A percentile compares a stretch with the other conserved stretches of the same genome.
phyloP scores from a whole-genome alignment of 2,888 invertebrate genomes.

The Plagiodera versicolora region DNA sequence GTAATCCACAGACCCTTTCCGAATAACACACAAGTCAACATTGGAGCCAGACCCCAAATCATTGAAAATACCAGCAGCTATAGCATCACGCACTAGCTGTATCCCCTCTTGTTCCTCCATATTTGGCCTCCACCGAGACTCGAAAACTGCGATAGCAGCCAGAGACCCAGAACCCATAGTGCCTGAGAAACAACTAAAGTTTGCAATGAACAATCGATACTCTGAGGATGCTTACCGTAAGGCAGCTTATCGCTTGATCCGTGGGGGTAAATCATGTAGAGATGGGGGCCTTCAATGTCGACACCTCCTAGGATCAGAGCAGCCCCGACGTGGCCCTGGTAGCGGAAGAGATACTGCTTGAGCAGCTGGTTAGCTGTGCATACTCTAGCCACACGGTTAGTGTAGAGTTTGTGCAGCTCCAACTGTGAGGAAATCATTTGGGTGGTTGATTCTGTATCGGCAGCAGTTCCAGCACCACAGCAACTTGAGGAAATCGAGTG shows the following conservation, averaged over 20 bases:
- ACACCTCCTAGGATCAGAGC: conserved; percentile 95
- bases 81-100: conserved; percentile 86
- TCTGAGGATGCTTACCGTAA: conserved; percentile 60
- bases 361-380: conserved; percentile 87
- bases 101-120: conserved; percentile 87
- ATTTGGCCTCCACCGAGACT: conserved; percentile 83
- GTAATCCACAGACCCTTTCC: conserved; percentile 79
- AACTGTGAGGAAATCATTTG: conserved; percentile 91
- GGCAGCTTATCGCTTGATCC: conserved; percentile 92
- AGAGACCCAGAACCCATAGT: conserved; percentile 93
- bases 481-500: conserved; percentile 64
- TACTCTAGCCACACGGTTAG: conserved; percentile 87
- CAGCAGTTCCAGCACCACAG: conserved; percentile 98
- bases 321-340: conserved; percentile 93
- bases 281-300: conserved; percentile 85
- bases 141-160: conserved; percentile 97
- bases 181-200: conserved; percentile 44
- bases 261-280: conserved; percentile 93
- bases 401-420: conserved; percentile 89
- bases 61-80: conserved; percentile 96
- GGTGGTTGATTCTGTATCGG: conserved; percentile 95
- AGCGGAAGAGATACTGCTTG: conserved; percentile 92
- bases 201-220: not conserved
- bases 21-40: conserved; percentile 92
- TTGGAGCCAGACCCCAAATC: conserved; percentile 96